Percentiles rank a stretch among this genome's conserved stretches.
These are phyloP conservation scores for Tarsius wallacei DNA, from an alignment of 2,797 vertebrate species.

Conservation along the genomic window DNA sequence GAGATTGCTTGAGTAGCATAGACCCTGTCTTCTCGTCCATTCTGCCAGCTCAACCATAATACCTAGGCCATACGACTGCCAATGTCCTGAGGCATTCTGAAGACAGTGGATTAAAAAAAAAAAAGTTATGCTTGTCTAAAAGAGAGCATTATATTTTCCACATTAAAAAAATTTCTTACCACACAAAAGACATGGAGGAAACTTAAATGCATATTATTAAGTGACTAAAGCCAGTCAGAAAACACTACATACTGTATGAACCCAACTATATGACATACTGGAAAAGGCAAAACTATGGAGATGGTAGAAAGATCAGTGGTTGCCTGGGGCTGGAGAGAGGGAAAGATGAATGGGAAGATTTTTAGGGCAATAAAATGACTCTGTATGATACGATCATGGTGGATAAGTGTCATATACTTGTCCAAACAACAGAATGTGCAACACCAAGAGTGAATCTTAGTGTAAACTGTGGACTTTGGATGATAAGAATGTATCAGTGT, in stretches of 20 bases:
- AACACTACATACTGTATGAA: not conserved
- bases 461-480: not conserved
- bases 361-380: not conserved
- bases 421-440: not conserved
- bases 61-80: no score
- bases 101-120: constrained; percentile 5
- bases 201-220: not conserved
- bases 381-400: not conserved
- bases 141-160: not conserved
- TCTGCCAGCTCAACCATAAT: not conserved
- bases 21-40: not conserved
- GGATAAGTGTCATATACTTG: not conserved
- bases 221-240: not conserved
- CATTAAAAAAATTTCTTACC: not conserved
- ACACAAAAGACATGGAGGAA: not conserved
- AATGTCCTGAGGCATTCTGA: constrained; percentile 44
- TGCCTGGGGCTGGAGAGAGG: not conserved
- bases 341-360: not conserved
- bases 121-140: constrained; percentile 29
- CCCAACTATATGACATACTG: no score
- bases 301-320: not conserved
- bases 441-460: not conserved
- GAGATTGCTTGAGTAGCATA: not conserved
- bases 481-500: not conserved
- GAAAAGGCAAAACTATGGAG: not conserved